Conservation (phyloP, 2,797 vertebrate species). For the Sebastes reedi region DNA sequence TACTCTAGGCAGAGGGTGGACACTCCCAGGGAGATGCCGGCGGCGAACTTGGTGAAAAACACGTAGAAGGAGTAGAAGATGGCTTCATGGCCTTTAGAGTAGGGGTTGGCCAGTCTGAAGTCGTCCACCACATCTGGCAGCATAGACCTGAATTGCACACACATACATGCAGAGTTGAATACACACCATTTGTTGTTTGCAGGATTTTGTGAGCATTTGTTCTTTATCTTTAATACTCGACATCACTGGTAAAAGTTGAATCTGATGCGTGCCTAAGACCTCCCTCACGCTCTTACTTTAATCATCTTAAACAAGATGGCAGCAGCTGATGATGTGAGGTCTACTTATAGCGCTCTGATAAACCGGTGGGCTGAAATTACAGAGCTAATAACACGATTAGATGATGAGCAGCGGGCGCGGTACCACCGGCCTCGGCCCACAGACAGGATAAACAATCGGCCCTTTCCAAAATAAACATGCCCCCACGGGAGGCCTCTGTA, state of each 20-base stretch:
- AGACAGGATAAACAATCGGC: conserved; percentile 62
- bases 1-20: conserved; percentile 94
- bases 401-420: conserved; percentile 57
- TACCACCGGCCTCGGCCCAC: conserved; percentile 10
- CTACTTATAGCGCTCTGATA: conserved; percentile 45
- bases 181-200: neutral
- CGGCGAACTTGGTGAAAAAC: conserved; percentile 95
- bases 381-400: conserved; percentile 73
- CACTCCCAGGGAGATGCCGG: conserved; percentile 92
- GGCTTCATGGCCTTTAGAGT: conserved; percentile 90
- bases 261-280: neutral
- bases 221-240: neutral
- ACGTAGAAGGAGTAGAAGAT: conserved; percentile 98
- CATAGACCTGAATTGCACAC: conserved; percentile 89
- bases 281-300: conserved; percentile 14
- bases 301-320: conserved; percentile 37
- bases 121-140: conserved; percentile 96
- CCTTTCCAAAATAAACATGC: conserved; percentile 69
- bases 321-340: conserved; percentile 30
- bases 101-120: conserved; percentile 89
- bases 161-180: conserved; percentile 4
- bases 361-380: conserved; percentile 59
- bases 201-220: neutral
- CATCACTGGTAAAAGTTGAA: conserved; percentile 4
- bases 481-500: conserved; percentile 61